Evolutionary conservation across 2,113 vertebrate genomes (phyloP), one percentile per base, ranked within the genome.

Genomic region (Lampris incognitus): DNA sequence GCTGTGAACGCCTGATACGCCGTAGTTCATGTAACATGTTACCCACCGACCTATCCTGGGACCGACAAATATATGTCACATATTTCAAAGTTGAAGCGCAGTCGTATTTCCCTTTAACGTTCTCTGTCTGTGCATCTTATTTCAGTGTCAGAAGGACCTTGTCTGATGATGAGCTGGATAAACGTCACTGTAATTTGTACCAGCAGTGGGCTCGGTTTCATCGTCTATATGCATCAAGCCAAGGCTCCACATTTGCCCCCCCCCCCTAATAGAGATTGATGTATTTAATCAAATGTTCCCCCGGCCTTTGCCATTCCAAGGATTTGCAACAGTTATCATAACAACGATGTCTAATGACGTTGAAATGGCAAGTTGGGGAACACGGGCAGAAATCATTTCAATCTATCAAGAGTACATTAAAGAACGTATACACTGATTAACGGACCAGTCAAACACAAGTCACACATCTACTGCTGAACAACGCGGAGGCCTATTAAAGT

Each of bases 241-340:
- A 8, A 50, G 75, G 52, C 78, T 84, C 51, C 62, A 55, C 1
- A 50, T 73, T 49, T 10, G 58, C 36, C 65, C 69, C 24, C 24
- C 24, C 24, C 24, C 77, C 65, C 60, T 79, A 73, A 83, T 69
- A 81, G 83, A 91, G 88, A 93, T 91, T 90, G 92, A 94, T 92
- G 87, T 61, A 65, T 91, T 92, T 92, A 92, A 92, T 92, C 90
- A 93, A 87, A 90, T 40, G 70, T 76, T 90, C 85, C 87, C 82
- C 56, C 40, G 74, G 81, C 72, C 76, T 80, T 84, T 85, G 83
- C 74, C 87, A 82, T 90, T 87, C 69, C 78, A 65, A 72, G 9
- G 66, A 78, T 73, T 54, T 72, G 82, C 85, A 81, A 89, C 85
- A 79, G 88, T 87, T 90, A 82, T 90, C 83, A 91, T 86, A 88